These are phyloP conservation scores for Clytia hemisphaerica DNA, from an alignment of 30 jellyfish, hydroid and myxozoan genomes.

Conservation along the genomic window DNA sequence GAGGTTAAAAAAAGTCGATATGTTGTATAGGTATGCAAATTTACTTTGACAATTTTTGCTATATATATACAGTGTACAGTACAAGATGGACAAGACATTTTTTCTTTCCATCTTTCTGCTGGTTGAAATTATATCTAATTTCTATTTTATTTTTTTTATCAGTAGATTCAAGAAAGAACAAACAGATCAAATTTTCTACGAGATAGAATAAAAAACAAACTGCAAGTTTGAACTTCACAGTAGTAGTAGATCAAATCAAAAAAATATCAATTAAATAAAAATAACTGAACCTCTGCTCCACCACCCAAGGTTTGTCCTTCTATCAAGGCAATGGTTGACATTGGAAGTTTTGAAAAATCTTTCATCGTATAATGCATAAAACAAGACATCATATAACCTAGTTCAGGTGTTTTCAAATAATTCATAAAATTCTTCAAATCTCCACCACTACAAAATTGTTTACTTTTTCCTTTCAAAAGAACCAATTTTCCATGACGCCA, in stretches of 20 bases:
- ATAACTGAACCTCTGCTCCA: constrained; percentile 82
- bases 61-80: too few species aligned
- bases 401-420: constrained; percentile 61
- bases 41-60: too few species aligned
- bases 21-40: too few species aligned
- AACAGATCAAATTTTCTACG: too few species aligned
- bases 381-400: constrained; percentile 71
- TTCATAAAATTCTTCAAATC: constrained; percentile 71
- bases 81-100: too few species aligned
- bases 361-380: constrained; percentile 65
- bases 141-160: too few species aligned
- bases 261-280: background rate
- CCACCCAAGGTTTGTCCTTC: constrained; percentile 88
- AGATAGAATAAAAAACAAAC: too few species aligned
- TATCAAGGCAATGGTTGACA: constrained; percentile 69
- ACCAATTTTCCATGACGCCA: constrained; percentile 79
- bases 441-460: constrained; percentile 86
- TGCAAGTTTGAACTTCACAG: background rate
- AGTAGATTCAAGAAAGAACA: too few species aligned
- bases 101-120: too few species aligned
- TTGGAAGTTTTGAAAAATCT: constrained; percentile 61
- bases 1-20: too few species aligned
- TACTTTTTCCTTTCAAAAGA: constrained; percentile 49
- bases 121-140: too few species aligned
- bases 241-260: background rate